A percentile compares a stretch with the other conserved stretches of the same genome.
Conservation (phyloP, 2,888 invertebrate genomes). For the Tiphia femorata region DNA sequence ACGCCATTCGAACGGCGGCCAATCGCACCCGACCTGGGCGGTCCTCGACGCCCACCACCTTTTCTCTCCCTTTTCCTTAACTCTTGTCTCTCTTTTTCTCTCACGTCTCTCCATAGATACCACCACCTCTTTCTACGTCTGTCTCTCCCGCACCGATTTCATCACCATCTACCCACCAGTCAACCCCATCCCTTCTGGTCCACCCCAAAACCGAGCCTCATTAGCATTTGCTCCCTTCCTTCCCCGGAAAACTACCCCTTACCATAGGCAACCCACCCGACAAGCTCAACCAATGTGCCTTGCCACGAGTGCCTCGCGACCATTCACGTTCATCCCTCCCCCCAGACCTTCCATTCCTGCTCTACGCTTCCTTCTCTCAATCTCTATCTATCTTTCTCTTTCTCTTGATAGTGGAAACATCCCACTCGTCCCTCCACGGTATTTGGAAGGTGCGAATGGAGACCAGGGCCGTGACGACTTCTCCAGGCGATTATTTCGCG, state of each 20-base stretch:
- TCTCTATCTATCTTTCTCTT: background rate
- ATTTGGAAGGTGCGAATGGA: too few relatives aligned
- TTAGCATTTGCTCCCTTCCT: slow-evolving; percentile 60
- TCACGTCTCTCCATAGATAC: background rate
- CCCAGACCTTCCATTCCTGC: background rate
- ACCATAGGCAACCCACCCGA: slow-evolving; percentile 12
- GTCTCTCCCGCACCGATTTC: background rate
- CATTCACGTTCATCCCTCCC: too few relatives aligned
- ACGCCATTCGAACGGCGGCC: slow-evolving; percentile 48
- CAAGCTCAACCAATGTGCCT: too few relatives aligned
- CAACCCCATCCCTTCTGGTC: background rate
- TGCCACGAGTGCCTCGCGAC: too few relatives aligned
- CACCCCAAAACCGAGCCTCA: slow-evolving; percentile 47
- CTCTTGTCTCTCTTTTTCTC: slow-evolving; percentile 1
- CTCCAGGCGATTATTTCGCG: too few relatives aligned
- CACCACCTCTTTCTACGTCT: background rate
- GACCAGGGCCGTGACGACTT: too few relatives aligned
- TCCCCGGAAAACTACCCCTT: slow-evolving; percentile 38
- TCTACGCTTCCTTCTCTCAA: background rate
- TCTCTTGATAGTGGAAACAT: too few relatives aligned
- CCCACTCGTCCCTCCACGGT: too few relatives aligned
- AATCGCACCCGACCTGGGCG: slow-evolving; percentile 35
- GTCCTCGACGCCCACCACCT: slow-evolving; percentile 22
- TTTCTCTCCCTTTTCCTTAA: background rate
- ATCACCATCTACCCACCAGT: background rate